A percentile compares a stretch with the other conserved stretches of the same genome.
phyloP scores from a whole-genome alignment of 2,888 invertebrate species.

The Conus canariensis region DNA sequence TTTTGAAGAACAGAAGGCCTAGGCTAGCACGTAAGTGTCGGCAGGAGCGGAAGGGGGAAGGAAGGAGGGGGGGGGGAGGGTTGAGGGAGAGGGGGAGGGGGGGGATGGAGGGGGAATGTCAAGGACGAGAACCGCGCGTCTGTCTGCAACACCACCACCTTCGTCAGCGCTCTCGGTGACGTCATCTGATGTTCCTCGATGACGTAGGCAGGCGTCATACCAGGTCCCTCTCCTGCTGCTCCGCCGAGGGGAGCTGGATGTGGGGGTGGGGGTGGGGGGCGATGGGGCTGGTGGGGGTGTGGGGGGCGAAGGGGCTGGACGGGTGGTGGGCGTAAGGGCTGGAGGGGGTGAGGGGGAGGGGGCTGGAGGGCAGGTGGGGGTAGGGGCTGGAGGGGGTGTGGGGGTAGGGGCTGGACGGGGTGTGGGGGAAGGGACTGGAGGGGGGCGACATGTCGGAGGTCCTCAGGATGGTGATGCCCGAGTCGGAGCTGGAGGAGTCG shows the following conservation, averaged over 20 bases:
- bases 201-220: constrained; percentile 43
- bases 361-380: constrained; percentile 61
- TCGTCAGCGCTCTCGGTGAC: not conserved
- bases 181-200: not conserved
- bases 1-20: too few relatives aligned
- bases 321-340: not conserved
- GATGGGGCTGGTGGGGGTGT: not conserved
- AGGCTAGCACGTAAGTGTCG: too few relatives aligned
- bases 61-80: too few relatives aligned
- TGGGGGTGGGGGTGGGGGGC: not conserved
- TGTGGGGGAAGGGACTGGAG: constrained; percentile 59
- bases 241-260: too few relatives aligned
- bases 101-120: too few relatives aligned
- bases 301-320: not conserved
- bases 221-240: constrained; percentile 53
- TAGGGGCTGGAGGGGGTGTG: constrained; percentile 58
- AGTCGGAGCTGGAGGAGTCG: constrained; percentile 73
- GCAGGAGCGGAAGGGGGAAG: too few relatives aligned
- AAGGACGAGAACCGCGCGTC: not conserved
- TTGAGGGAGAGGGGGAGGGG: too few relatives aligned
- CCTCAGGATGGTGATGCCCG: constrained; percentile 68
- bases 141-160: too few relatives aligned
- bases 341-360: constrained; percentile 36
- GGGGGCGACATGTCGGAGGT: constrained; percentile 63
- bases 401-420: constrained; percentile 61